Evolutionary conservation across 2,113 vertebrate species (phyloP), one percentile per base, ranked within the genome.

Genomic region (Oryzias curvinotus): DNA sequence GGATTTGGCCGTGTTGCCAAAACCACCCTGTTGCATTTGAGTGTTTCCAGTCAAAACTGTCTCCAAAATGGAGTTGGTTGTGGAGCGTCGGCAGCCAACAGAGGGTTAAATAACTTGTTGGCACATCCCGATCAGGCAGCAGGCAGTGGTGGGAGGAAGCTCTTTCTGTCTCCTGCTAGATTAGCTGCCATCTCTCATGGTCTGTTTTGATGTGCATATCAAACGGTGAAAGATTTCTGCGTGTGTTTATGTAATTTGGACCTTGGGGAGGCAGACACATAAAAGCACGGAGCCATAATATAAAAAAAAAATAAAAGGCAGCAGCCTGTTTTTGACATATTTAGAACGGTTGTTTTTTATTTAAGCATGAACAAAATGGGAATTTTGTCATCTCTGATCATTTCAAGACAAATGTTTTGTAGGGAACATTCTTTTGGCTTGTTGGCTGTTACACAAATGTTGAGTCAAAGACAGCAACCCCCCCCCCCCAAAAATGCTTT

Each of bases 31-130:
- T 74, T 69, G 17, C 77, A 65, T 65, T 75, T 57, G 3, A 47
- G n/a, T 81, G 70, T 77, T 75, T 69, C 13, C 48, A 61, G 79
- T 82, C 75, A 84, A 78, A 17, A 76, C 49, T n/a, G 7, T 23
- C 19, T 49, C 58, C n/a, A 5, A 52, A 57, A 43, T 17, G 1
- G 19, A 71, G 47, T 64, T 67, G 16, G 8, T 26, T 58, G 59
- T 28, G 2, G 7, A n/a, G 28, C 43, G 12, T 23, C 21, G 46
- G 4, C 26, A 68, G 67, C 57, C n/a, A 51, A 76, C 75, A 77
- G 84, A 84, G 21, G 25, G 77, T 83, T 82, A 87, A 83, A 72
- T 36, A 54, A 75, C 65, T 53, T 77, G 66, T 71, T 86, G 75
- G 75, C 60, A 64, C 53, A 68, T 80, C 62, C 65, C 62, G 50